Conservation (phyloP, 2,797 vertebrate species). For the Spinibarbus caldwelli region DNA sequence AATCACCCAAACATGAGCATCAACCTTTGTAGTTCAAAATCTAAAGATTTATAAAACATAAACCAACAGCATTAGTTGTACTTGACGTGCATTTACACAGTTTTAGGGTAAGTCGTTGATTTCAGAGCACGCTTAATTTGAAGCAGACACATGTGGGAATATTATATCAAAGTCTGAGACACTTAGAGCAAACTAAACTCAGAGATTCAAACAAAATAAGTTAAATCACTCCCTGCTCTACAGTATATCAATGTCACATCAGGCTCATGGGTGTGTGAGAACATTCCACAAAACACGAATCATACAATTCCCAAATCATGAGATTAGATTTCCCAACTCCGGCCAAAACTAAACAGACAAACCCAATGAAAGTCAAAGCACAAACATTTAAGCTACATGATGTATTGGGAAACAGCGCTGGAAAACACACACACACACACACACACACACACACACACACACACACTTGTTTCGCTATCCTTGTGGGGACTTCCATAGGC, state of each 20-base stretch:
- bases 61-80: not conserved
- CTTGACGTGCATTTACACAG: no score
- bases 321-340: conserved; percentile 20
- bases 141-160: conserved; percentile 11
- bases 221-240: not conserved
- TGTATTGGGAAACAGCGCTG: not conserved
- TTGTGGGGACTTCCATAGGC: no score
- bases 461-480: no score
- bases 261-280: conserved; percentile 26
- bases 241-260: conserved; percentile 22
- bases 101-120: not conserved
- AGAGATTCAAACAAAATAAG: conserved; percentile 1
- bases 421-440: not conserved
- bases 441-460: no score
- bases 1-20: not conserved
- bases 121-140: not conserved
- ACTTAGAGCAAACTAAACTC: not conserved
- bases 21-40: no score
- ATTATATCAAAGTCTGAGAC: not conserved
- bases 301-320: conserved; percentile 34
- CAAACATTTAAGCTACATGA: not conserved
- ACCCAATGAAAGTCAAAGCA: not conserved
- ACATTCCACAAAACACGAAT: conserved; percentile 23
- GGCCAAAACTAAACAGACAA: conserved; percentile 1
- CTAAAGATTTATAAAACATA: not conserved